Evolutionary conservation across 2,113 vertebrate genomes (phyloP), one percentile per base, ranked within the genome.

Genomic region (Emberiza fucata): DNA sequence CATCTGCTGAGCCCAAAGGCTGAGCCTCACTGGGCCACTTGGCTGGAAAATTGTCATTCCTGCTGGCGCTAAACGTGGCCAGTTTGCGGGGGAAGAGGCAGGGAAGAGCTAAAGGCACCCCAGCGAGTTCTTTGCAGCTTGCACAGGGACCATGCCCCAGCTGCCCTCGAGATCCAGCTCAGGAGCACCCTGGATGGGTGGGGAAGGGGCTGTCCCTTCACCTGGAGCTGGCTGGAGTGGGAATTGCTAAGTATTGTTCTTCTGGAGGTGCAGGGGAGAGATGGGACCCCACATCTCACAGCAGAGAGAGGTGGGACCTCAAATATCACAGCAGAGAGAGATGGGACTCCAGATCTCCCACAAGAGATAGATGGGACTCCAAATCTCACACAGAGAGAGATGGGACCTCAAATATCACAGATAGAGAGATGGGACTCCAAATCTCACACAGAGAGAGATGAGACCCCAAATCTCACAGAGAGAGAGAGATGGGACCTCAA

Each of bases 31-130:
- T 31, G 86, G 73, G 17, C 21, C 33, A 3, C 42, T 20, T 9
- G 66, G 60, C 84, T 75, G 70, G 39, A 39, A 84, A 66, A 20
- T 6, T 37, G 0, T 5, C 44, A 5, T 16, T 42, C 24, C 53
- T 69, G 76, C 16, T 39, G 44, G 14, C 45, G 51, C 78, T 59
- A 11, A 69, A 40, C 5, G 2, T 1, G 4, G 31, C 57, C 66
- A 60, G 6, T 21, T 56, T 35, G 31, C 3, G 70, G 31, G 56
- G 68, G 33, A 42, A 48, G 77, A 57, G 72, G 42, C 5, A 22
- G 3, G 2, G 6, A 22, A 0, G 11, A 3, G 9, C 35, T 27
- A 2, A 8, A 0, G 5, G 8, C 9, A 40, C n/a, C 15, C 2
- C 45, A 56, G 22, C 0, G 5, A 88, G 44, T 11, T 9, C 66